A percentile compares a stretch with the other conserved stretches of the same genome.
Evolutionary conservation across 2,797 vertebrate species (phyloP).

Genomic region (Pitangus sulphuratus): DNA sequence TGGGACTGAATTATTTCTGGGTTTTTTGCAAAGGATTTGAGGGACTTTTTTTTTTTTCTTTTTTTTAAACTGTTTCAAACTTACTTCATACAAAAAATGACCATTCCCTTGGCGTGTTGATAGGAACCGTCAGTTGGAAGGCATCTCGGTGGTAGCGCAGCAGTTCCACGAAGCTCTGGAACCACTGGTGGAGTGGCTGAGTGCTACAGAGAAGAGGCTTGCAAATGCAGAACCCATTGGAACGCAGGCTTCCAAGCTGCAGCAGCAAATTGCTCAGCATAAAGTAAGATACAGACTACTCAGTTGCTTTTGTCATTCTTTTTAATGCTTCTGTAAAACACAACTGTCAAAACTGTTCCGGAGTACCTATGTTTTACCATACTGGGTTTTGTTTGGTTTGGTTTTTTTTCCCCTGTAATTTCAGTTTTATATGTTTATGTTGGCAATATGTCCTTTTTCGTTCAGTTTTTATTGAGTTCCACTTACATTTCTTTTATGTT

Average conservation of each 20-base stretch:
- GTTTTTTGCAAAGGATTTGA: background rate
- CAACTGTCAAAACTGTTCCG: background rate
- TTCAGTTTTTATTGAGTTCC: slow-evolving; percentile 43
- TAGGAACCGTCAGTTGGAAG: slow-evolving; percentile 93
- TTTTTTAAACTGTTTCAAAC: background rate
- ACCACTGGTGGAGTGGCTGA: slow-evolving; percentile 91
- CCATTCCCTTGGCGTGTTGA: slow-evolving; percentile 22
- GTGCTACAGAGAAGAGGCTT: slow-evolving; percentile 87
- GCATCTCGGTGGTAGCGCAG: slow-evolving; percentile 91
- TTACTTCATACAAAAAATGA: background rate
- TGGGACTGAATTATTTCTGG: background rate
- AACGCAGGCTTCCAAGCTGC: slow-evolving; percentile 90
- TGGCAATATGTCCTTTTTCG: background rate
- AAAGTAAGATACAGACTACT: slow-evolving; percentile 81
- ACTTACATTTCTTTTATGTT: slow-evolving; percentile 59
- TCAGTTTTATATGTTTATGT: background rate
- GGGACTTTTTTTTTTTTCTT: background rate
- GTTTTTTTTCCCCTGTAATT: background rate
- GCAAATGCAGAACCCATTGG: slow-evolving; percentile 91
- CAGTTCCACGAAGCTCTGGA: slow-evolving; percentile 95
- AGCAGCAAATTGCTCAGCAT: slow-evolving; percentile 92
- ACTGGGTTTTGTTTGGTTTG: background rate
- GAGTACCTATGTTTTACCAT: background rate
- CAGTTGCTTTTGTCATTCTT: background rate
- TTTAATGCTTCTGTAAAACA: slow-evolving; percentile 1